Evolutionary conservation across 2,797 vertebrate genomes (phyloP).

Genomic region (Triplophysa bombifrons): DNA sequence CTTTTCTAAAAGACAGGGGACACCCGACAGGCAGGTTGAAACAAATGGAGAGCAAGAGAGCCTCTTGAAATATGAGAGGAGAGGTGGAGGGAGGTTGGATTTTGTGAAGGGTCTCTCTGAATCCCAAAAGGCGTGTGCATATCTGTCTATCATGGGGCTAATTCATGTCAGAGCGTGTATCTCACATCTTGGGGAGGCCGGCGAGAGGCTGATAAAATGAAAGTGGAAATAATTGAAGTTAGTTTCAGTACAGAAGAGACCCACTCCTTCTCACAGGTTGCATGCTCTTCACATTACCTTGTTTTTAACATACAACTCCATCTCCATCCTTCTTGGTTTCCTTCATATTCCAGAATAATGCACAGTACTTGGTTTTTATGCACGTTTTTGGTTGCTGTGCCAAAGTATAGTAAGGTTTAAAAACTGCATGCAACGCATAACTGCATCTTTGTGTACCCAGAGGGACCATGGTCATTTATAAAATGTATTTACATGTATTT

Average conservation of each 20-base stretch:
- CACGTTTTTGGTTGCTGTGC: too few relatives aligned
- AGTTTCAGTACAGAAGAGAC: constrained; percentile 74
- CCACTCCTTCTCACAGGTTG: constrained; percentile 62
- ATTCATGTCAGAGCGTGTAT: constrained; percentile 86
- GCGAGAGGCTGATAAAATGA: constrained; percentile 86
- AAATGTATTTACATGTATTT: too few relatives aligned
- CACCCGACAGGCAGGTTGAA: constrained; percentile 73
- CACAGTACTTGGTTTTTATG: neutral
- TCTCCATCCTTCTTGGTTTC: neutral
- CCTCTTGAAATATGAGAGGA: constrained; percentile 45
- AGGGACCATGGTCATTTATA: too few relatives aligned
- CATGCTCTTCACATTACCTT: constrained; percentile 69
- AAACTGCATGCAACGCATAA: too few relatives aligned
- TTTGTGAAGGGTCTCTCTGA: constrained; percentile 57
- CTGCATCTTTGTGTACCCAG: too few relatives aligned
- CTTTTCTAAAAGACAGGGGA: constrained; percentile 64
- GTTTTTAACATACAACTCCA: constrained; percentile 66
- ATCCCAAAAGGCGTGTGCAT: constrained; percentile 73
- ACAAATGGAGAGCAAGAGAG: constrained; percentile 65
- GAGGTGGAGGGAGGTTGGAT: constrained; percentile 30
- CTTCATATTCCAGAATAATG: neutral
- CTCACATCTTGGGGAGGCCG: constrained; percentile 80
- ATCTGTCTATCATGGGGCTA: constrained; percentile 87
- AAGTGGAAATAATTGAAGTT: constrained; percentile 85
- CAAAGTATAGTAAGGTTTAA: too few relatives aligned